phyloP scores from a whole-genome alignment of 2,797 vertebrate species.

The Takifugu rubripes region DNA sequence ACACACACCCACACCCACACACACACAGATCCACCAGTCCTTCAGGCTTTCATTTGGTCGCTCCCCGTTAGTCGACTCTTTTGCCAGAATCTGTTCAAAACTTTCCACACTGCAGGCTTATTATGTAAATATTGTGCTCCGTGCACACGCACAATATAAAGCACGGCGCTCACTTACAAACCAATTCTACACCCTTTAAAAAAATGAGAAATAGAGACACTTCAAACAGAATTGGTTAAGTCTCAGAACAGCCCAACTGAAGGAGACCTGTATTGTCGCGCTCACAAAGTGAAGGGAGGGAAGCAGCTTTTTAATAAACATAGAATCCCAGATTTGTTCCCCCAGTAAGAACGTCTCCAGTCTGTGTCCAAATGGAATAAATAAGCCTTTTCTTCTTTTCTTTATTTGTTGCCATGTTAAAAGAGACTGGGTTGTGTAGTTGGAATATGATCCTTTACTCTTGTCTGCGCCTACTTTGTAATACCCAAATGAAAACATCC shows the following conservation, averaged over 20 bases:
- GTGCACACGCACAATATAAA: slow-evolving; percentile 6
- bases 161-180: slow-evolving; percentile 65
- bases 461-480: slow-evolving; percentile 38
- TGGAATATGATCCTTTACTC: slow-evolving; percentile 16
- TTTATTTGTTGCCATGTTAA: slow-evolving; percentile 31
- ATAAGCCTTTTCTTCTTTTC: slow-evolving; percentile 29
- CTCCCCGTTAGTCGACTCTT: slow-evolving; percentile 75
- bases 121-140: slow-evolving; percentile 79
- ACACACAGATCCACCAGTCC: slow-evolving; percentile 49
- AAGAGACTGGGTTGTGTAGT: slow-evolving; percentile 23
- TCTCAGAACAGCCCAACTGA: slow-evolving; percentile 66
- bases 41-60: slow-evolving; percentile 76
- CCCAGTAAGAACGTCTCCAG: slow-evolving; percentile 20
- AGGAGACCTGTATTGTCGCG: slow-evolving; percentile 61
- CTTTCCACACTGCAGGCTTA: slow-evolving; percentile 73
- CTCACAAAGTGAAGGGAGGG: slow-evolving; percentile 59
- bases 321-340: slow-evolving; percentile 31
- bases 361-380: slow-evolving; percentile 35
- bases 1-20: slow-evolving; percentile 13
- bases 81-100: slow-evolving; percentile 77
- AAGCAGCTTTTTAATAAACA: slow-evolving; percentile 68
- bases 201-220: slow-evolving; percentile 46
- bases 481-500: slow-evolving; percentile 36
- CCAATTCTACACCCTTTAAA: slow-evolving; percentile 64
- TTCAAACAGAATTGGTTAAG: slow-evolving; percentile 79